Base-by-base conservation (phyloP, 2,888 invertebrate species). In the Ophonus ardosiacus region DNA sequence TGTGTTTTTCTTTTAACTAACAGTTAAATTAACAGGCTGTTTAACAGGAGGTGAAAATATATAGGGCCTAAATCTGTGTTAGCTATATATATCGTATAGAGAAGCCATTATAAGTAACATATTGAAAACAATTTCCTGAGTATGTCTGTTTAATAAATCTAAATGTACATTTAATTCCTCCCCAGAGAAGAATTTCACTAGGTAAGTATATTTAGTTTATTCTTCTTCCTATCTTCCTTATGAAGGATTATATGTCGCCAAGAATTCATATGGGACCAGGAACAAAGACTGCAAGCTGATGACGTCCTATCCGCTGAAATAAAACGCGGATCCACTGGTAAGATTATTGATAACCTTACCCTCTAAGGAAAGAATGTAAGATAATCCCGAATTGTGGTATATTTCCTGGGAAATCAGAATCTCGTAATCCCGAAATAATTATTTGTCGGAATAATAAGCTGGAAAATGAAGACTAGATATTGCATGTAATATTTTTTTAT, bases 191-290 rank as follows among this genome's bases (percentile, higher is more conserved):
- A 18, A 63, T 24, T 21, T 13, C 1, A 10, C 1, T 24, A 63
- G 21, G 63, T 63, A 59, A 59, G 59, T 59, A 59, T 59, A 21
- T 63, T 61, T 61, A 15, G 15, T 15, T 0, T 18, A 2, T 15
- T 61, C 8, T 61, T 61, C 10, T 21, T 24, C 0, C 68, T 68
- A 38, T 38, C 38, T 68, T 15, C 68, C 38, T 68, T 68, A 68
- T 15, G 38, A 68, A 68, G 68, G 68, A 68, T 68, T 68, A 68
- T 63, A 63, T 24, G 21, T 21, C n/a, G 21, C 63, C 21, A 21
- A n/a, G 68, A 31, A 68, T 68, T 68, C 68, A 68, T 68, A 68
- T 38, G 68, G 68, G 68, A 68, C 24, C 38, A 68, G n/a, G 68
- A 68, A 68, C 31, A 68, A 38, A 38, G 38, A 68, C 31, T 68